These are phyloP conservation scores for Huso huso DNA, from an alignment of 2,797 vertebrate genomes.

Conservation along the genomic window DNA sequence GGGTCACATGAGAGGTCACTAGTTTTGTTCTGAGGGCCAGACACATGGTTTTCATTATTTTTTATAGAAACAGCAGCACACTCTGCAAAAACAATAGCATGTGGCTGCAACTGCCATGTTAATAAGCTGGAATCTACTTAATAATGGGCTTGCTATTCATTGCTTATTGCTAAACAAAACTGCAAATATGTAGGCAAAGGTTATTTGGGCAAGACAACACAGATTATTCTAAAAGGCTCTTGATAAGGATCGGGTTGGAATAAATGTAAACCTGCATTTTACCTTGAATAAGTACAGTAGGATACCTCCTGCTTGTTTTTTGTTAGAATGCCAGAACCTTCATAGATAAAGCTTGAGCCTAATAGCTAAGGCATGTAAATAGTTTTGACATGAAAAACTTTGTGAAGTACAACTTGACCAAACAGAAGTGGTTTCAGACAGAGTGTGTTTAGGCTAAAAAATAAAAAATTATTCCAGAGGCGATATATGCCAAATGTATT, in stretches of 20 bases:
- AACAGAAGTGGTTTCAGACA: constrained; percentile 34
- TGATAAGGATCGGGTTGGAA: too few relatives aligned
- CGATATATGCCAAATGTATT: constrained; percentile 36
- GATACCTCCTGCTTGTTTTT: too few relatives aligned
- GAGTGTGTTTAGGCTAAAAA: constrained; percentile 38
- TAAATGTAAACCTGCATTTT: too few relatives aligned
- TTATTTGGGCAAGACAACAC: too few relatives aligned
- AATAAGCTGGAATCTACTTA: too few relatives aligned
- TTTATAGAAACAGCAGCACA: constrained; percentile 75
- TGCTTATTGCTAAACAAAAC: too few relatives aligned
- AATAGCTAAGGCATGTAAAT: constrained; percentile 47
- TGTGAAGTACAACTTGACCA: constrained; percentile 30
- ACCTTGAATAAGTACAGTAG: too few relatives aligned
- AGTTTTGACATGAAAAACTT: constrained; percentile 41
- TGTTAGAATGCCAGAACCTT: constrained; percentile 27
- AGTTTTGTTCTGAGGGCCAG: constrained; percentile 62
- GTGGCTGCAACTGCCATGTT: constrained; percentile 29
- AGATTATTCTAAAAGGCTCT: too few relatives aligned
- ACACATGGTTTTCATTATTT: constrained; percentile 83
- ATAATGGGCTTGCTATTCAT: too few relatives aligned
- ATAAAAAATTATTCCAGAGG: constrained; percentile 32
- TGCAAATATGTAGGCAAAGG: too few relatives aligned
- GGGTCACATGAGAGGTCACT: constrained; percentile 72
- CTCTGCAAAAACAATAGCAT: constrained; percentile 44
- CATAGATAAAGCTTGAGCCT: constrained; percentile 40